phyloP scores from a whole-genome alignment of 2,113 vertebrate genomes.

The Eudyptes chrysolophus region DNA sequence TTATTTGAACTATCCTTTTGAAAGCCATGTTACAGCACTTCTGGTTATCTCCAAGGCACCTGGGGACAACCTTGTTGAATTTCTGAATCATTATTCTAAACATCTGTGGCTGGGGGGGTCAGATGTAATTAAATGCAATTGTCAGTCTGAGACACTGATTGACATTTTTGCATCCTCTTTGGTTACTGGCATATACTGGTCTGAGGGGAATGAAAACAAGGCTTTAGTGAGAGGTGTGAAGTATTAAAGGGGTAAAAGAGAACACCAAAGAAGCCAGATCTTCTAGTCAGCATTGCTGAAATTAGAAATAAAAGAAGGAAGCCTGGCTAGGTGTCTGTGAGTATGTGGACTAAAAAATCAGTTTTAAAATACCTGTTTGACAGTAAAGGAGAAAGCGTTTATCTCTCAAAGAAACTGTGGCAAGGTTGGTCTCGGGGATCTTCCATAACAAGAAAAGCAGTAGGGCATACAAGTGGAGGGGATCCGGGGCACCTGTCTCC shows the following conservation, averaged over 20 bases:
- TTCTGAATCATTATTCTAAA: not conserved
- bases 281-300: not conserved
- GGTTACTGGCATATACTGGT: not conserved
- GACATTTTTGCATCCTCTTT: not conserved
- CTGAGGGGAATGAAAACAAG: not conserved
- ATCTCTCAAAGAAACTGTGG: not conserved
- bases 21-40: not conserved
- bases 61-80: not conserved
- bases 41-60: not conserved
- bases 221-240: not conserved
- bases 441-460: not conserved
- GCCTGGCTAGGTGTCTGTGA: not conserved
- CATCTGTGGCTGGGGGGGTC: not conserved
- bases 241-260: not conserved
- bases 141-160: not conserved
- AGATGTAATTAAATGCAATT: not conserved
- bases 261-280: not conserved
- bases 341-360: not conserved
- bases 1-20: not conserved
- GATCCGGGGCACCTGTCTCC: not conserved
- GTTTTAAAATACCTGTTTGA: not conserved
- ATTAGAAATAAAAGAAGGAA: not conserved
- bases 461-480: not conserved
- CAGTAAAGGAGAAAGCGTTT: not conserved
- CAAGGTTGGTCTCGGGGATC: not conserved